Evolutionary conservation across 53 echinoderm and acorn worm species (phyloP).

Genomic region (Echinarachnius parma): DNA sequence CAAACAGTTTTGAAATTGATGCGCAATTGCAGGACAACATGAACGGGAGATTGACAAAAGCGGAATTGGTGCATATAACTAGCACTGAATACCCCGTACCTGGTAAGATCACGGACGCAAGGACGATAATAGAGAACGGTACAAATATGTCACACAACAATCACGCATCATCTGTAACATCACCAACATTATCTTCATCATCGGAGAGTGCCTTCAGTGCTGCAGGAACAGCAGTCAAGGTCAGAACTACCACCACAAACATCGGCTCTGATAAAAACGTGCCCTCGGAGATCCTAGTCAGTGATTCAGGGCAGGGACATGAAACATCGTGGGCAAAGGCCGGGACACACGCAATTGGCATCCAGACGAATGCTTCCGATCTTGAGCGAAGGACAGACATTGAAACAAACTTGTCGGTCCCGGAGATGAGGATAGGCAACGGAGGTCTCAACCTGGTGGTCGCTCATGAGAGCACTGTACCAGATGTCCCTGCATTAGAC

Average conservation of each 20-base stretch:
- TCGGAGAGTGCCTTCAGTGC: slow-evolving; percentile 31
- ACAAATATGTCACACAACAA: slow-evolving; percentile 23
- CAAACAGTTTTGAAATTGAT: neutral
- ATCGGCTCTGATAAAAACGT: neutral
- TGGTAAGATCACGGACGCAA: slow-evolving; percentile 12
- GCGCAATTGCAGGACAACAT: neutral
- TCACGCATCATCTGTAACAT: slow-evolving; percentile 13
- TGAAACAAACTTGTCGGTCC: slow-evolving; percentile 34
- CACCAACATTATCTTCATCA: slow-evolving; percentile 20
- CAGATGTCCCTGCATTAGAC: too few relatives aligned
- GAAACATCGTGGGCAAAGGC: slow-evolving; percentile 21
- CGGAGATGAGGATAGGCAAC: slow-evolving; percentile 23
- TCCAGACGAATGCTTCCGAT: slow-evolving; percentile 41
- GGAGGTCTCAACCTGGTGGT: slow-evolving; percentile 6
- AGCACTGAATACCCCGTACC: slow-evolving; percentile 9
- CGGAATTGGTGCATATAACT: slow-evolving; percentile 27
- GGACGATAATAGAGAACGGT: slow-evolving; percentile 27
- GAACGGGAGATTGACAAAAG: slow-evolving; percentile 16
- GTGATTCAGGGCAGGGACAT: neutral
- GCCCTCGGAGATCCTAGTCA: neutral
- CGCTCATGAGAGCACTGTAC: neutral
- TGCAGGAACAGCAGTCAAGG: neutral
- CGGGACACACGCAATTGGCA: slow-evolving; percentile 35
- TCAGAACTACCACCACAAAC: slow-evolving; percentile 12
- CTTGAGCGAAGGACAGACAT: slow-evolving; percentile 36